phyloP scores from a whole-genome alignment of 2,888 invertebrate species.

The Eledona agricola region DNA sequence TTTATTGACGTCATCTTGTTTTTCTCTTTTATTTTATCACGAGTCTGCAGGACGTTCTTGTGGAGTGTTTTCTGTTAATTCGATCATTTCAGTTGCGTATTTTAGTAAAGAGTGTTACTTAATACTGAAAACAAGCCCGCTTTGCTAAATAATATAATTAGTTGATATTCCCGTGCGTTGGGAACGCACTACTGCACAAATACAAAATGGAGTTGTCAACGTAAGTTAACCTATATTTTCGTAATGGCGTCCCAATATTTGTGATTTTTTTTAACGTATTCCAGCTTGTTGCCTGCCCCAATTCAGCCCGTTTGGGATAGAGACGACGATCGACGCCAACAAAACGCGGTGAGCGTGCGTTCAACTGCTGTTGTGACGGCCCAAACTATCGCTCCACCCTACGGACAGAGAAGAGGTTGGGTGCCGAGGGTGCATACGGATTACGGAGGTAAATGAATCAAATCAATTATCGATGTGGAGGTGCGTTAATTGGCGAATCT shows the following conservation, averaged over 20 bases:
- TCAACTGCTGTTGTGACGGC: conserved; percentile 74
- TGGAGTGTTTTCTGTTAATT: no score
- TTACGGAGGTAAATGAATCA: conserved; percentile 62
- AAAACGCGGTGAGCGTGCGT: conserved; percentile 61
- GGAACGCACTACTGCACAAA: neutral
- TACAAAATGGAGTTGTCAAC: conserved; percentile 34
- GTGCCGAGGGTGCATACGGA: conserved; percentile 83
- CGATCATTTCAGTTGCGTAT: no score
- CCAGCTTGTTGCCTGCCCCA: conserved; percentile 65
- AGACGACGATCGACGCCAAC: conserved; percentile 79
- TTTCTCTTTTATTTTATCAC: no score
- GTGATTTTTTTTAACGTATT: conserved; percentile 3
- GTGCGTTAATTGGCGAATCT: no score
- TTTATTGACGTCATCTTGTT: no score
- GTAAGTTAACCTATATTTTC: conserved; percentile 18
- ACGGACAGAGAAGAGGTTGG: conserved; percentile 95
- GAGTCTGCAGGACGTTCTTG: no score
- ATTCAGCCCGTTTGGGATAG: conserved; percentile 88
- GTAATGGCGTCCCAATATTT: conserved; percentile 3
- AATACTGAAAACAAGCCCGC: no score
- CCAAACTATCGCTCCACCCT: conserved; percentile 87
- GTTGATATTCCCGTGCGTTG: no score
- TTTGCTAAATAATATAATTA: no score
- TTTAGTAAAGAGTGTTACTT: no score
- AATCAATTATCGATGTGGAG: neutral